Conservation (phyloP, 2,797 vertebrate genomes). For the Florisuga fusca region DNA sequence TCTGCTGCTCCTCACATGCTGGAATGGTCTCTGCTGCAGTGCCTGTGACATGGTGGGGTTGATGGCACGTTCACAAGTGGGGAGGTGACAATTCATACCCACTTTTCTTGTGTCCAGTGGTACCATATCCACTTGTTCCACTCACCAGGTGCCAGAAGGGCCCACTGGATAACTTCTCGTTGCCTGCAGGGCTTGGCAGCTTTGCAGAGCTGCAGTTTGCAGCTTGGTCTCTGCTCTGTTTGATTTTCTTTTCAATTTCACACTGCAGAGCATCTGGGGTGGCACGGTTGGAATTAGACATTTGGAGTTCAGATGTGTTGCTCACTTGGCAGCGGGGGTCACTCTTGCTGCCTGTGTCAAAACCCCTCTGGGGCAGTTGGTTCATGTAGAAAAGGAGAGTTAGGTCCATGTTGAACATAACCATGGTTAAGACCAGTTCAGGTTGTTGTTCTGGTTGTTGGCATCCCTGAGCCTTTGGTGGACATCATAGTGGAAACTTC, state of each 20-base stretch:
- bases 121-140: background rate
- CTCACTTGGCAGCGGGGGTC: background rate
- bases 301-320: background rate
- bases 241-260: rapidly evolving
- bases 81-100: background rate
- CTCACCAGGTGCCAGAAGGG: background rate
- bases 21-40: rapidly evolving
- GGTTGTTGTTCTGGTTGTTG: background rate
- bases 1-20: background rate
- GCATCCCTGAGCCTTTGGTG: background rate
- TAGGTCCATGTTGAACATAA: background rate
- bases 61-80: rapidly evolving
- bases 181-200: rapidly evolving
- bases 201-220: background rate
- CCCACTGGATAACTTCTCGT: background rate
- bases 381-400: background rate
- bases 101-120: background rate
- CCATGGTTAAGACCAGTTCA: background rate
- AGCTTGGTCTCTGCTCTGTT: background rate
- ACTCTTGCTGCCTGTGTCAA: rapidly evolving
- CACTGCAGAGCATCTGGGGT: rapidly evolving
- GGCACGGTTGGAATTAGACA: background rate
- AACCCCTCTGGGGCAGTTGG: background rate
- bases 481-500: background rate
- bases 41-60: background rate